Base-by-base conservation (phyloP, 1,140 invertebrate species). In the Formica selysi region DNA sequence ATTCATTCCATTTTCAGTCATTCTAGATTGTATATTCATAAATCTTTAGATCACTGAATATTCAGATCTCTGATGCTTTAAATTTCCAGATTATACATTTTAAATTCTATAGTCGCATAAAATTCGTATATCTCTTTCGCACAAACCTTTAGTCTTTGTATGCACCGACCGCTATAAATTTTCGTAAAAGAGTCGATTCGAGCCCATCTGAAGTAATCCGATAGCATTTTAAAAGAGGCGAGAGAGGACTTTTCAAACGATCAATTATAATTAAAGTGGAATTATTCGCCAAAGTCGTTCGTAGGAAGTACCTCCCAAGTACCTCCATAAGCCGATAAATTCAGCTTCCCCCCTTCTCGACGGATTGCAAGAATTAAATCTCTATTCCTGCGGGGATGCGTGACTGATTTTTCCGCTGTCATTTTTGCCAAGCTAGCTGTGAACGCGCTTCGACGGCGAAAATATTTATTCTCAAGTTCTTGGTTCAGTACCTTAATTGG, bases 181-280 rank as follows among this genome's bases (percentile, higher is more conserved):
- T 13, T 74, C n/a, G 7, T 62, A 13, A 83, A 62, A 73, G 19
- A 61, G 26, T 48, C 13, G 41, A 48, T 48, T 71, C 19, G 22
- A 70, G 57, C 0, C 36, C 0, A 22, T n/a, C 36, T 36, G 32
- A 57, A 44, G 67, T 38, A 73, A 61, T 81, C n/a, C 36, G 26
- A 73, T 22, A 61, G 19, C 32, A 32, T 59, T 73, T 81, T 73
- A 73, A 73, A 19, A 81, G 29, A 71, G n/a, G 32, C 65, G 0
- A 11, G 16, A 51, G 48, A 22, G 36, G 13, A 73, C 32, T 59
- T 73, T 73, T 73, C 11, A 59, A 71, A 44, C 36, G 13, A 81
- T 81, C 54, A 81, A 44, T 81, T 81, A 81, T 73, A 73, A 71
- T 81, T 81, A 81, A 80, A 51, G 2, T 61, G 32, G 38, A 36